phyloP scores from a whole-genome alignment of 2,113 vertebrate species.

The Baryphthengus martii region DNA sequence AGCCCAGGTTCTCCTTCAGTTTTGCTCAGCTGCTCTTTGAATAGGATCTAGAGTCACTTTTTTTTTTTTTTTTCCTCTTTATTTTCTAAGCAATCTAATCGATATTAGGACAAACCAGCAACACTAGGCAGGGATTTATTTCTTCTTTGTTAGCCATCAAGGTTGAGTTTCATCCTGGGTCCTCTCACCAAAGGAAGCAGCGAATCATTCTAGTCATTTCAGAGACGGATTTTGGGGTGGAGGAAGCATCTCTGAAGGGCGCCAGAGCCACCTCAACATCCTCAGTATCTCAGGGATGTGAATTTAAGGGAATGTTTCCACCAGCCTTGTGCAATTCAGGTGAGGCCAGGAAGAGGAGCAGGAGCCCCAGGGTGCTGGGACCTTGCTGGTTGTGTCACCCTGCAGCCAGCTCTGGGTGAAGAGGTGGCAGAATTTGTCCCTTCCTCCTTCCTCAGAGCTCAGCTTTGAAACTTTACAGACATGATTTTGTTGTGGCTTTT shows the following conservation, averaged over 20 bases:
- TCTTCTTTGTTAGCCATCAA: not conserved
- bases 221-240: not conserved
- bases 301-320: not conserved
- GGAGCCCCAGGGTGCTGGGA: not conserved
- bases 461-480: not conserved
- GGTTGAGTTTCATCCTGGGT: not conserved
- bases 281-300: not conserved
- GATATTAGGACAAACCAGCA: not conserved
- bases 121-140: not conserved
- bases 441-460: not conserved
- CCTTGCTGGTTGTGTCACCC: not conserved
- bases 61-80: not conserved
- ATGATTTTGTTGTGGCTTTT: not conserved
- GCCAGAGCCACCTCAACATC: not conserved
- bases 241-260: not conserved
- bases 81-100: not conserved
- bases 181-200: not conserved
- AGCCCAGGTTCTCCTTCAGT: not conserved
- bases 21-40: not conserved
- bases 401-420: not conserved
- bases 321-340: rapidly evolving
- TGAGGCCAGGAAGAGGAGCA: not conserved
- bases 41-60: rapidly evolving
- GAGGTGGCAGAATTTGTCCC: not conserved
- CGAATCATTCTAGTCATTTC: not conserved